A percentile compares a stretch with the other conserved stretches of the same genome.
These are phyloP conservation scores for Pachymerium ferrugineum DNA, from an alignment of 2,888 invertebrate species.

Conservation along the genomic window DNA sequence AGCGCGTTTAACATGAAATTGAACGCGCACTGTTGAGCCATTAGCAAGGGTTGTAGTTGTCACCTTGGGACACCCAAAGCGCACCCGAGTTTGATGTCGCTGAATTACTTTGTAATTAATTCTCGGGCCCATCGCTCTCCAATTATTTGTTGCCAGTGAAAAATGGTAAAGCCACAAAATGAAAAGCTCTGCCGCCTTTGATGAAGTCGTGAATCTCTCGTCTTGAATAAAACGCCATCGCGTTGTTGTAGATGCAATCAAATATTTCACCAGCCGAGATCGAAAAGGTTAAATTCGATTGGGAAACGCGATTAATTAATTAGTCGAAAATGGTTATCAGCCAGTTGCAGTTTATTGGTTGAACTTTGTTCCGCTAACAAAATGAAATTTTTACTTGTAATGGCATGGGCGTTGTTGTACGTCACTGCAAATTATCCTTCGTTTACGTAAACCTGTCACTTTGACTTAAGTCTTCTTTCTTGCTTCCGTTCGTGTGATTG, in stretches of 20 bases:
- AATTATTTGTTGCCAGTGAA: constrained; percentile 28
- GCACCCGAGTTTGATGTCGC: constrained; percentile 21
- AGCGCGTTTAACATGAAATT: constrained; percentile 29
- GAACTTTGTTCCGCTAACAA: neutral
- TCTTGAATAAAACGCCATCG: neutral
- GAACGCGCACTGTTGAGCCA: constrained; percentile 24
- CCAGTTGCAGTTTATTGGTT: neutral
- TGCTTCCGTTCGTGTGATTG: constrained; percentile 5
- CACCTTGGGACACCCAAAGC: constrained; percentile 27
- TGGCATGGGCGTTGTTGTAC: neutral
- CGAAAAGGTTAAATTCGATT: neutral
- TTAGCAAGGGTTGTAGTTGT: constrained; percentile 30
- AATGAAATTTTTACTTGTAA: neutral
- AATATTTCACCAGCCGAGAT: neutral
- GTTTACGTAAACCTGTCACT: constrained; percentile 16
- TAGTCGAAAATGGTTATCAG: neutral
- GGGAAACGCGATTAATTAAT: neutral
- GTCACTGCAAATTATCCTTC: constrained; percentile 3
- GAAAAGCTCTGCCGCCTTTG: constrained; percentile 1
- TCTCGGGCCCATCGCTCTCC: constrained; percentile 28
- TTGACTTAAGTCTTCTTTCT: constrained; percentile 6
- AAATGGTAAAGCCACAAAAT: constrained; percentile 27
- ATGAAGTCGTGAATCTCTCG: neutral
- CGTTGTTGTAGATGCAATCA: neutral
- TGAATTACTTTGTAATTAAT: constrained; percentile 30